Evolutionary conservation across 2,797 vertebrate species (phyloP), one percentile per base, ranked within the genome.

Genomic region (Distichodus sexfasciatus): DNA sequence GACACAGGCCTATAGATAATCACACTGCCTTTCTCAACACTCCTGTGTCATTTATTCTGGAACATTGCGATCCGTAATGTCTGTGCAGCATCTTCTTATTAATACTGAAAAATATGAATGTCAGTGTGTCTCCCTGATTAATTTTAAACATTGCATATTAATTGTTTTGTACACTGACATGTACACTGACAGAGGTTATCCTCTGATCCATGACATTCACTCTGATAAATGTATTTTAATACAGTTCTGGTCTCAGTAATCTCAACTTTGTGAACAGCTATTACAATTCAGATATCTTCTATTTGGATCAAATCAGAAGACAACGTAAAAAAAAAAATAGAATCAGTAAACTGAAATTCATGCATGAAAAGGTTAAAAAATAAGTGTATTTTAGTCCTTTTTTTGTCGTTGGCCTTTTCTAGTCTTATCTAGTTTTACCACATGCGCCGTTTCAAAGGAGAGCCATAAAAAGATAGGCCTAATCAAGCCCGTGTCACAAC

Each of bases 11-110:
- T 68, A 46, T 38, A 63, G 36, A 47, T 40, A 23, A 57, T 71
- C 43, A 74, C 5, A 29, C 41, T 61, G 55, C 47, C 55, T 50
- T 69, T 66, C 66, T 48, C 57, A 31, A 48, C 29, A 23, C 24
- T 48, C 12, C 36, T 8, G 12, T 40, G 14, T 24, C 6, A 38
- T 23, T 55, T 36, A 38, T 57, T 57, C 12, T 12, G 4, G 21
- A 12, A 40, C 3, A 58, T 24, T n/a, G 2, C 14, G 21, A 21
- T 21, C 24, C 3, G 35, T 14, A 3, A 2, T 38, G 15, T 58
- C 4, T 8, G n/a, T 36, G 19, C 29, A 38, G 33, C 11, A 19
- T 57, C 19, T 11, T 38, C 38, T 57, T 36, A 57, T 12, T 58
- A 38, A 23, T 40, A 6, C 4, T 55, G 24, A 55, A 35, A 17